Evolutionary conservation across 92 coral and sea anemone genomes (phyloP).

Genomic region (Micromussa lordhowensis): DNA sequence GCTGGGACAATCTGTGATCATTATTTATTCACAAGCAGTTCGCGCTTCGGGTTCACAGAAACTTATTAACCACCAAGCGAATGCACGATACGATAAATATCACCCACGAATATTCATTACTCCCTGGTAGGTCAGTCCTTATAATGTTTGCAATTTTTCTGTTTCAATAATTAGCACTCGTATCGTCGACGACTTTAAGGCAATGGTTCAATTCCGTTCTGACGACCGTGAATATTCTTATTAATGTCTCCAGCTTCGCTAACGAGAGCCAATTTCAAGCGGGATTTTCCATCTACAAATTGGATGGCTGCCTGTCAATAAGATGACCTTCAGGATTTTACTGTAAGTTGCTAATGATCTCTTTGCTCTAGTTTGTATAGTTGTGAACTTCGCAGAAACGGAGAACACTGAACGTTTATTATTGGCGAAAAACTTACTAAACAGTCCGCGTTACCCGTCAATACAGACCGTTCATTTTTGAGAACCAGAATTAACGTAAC

Average conservation of each 20-base stretch:
- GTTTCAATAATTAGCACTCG: constrained; percentile 6
- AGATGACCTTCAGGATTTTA: constrained; percentile 7
- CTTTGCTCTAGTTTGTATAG: not conserved
- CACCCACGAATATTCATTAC: constrained; percentile 11
- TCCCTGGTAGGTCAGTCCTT: constrained; percentile 13
- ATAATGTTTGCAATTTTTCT: constrained; percentile 1
- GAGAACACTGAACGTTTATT: not conserved
- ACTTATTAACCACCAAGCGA: constrained; percentile 28
- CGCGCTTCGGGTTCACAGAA: not conserved
- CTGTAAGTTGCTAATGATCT: not conserved
- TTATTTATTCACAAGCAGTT: constrained; percentile 47
- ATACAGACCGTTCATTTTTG: no score
- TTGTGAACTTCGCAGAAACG: not conserved
- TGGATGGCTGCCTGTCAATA: not conserved
- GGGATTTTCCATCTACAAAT: not conserved
- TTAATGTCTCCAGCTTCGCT: not conserved
- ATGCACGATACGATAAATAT: not conserved
- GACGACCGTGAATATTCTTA: not conserved
- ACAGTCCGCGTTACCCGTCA: not conserved
- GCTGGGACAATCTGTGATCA: constrained; percentile 8
- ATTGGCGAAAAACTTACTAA: not conserved
- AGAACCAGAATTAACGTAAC: no score
- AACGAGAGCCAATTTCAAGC: constrained; percentile 9
- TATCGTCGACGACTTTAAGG: not conserved
- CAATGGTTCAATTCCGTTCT: not conserved